Evolutionary conservation across 2,888 invertebrate genomes (phyloP).

Genomic region (Neria commutata): DNA sequence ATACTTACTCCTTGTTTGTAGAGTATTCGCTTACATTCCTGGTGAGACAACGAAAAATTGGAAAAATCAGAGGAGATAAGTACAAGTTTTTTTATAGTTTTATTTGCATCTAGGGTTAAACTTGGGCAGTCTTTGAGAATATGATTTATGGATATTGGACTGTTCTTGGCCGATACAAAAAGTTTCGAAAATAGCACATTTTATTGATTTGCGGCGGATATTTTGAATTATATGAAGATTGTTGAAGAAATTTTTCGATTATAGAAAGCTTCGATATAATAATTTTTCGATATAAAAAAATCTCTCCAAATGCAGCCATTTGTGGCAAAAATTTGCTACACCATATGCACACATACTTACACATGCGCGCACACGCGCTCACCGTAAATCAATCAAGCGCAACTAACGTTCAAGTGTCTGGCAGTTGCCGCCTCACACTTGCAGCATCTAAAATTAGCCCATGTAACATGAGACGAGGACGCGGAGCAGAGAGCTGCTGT

Average conservation of each 20-base stretch:
- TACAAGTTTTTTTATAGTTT: not conserved
- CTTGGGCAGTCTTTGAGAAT: slow-evolving; percentile 16
- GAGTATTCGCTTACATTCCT: too few relatives aligned
- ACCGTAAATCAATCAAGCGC: slow-evolving; percentile 46
- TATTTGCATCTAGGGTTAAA: slow-evolving; percentile 38
- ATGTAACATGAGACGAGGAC: slow-evolving; percentile 40
- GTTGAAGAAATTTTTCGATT: too few relatives aligned
- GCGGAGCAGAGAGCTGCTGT: slow-evolving; percentile 31
- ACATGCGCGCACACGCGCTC: not conserved
- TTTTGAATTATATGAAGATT: too few relatives aligned
- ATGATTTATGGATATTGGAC: too few relatives aligned
- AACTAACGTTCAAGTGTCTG: slow-evolving; percentile 33
- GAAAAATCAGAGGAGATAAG: not conserved
- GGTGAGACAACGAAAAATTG: not conserved
- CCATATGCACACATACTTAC: slow-evolving; percentile 5
- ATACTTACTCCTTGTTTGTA: too few relatives aligned
- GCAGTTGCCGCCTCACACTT: slow-evolving; percentile 30
- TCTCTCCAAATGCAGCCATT: too few relatives aligned
- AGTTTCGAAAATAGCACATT: too few relatives aligned
- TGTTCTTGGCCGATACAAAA: too few relatives aligned
- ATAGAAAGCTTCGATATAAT: too few relatives aligned
- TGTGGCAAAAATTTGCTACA: not conserved
- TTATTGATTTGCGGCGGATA: too few relatives aligned
- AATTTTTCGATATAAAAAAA: too few relatives aligned
- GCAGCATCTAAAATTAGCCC: slow-evolving; percentile 25